Evolutionary conservation across 2,113 vertebrate genomes (phyloP).

Genomic region (Ptyas mucosa): DNA sequence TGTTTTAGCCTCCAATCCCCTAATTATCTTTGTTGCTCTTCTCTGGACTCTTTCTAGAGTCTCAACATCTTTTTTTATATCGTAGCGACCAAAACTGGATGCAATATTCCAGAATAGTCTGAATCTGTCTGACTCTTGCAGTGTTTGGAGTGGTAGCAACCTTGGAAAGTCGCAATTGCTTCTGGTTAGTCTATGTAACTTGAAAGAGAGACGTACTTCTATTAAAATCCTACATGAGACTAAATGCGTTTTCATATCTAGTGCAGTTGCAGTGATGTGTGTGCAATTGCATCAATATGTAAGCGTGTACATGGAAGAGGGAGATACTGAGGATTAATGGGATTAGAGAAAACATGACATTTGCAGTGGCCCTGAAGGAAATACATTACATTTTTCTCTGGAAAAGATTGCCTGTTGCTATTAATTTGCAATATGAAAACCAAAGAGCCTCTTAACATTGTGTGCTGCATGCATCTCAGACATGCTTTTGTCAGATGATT

Average conservation of each 20-base stretch:
- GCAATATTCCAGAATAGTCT: neutral
- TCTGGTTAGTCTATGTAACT: neutral
- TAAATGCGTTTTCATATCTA: neutral
- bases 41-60: neutral
- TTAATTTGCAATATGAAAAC: neutral
- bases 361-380: neutral
- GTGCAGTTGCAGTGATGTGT: neutral
- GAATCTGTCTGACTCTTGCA: conserved; percentile 2
- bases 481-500: neutral
- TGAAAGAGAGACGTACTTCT: neutral
- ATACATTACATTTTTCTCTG: neutral
- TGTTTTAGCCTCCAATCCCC: no score
- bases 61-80: neutral
- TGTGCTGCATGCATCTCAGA: neutral
- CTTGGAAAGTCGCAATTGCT: neutral
- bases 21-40: neutral
- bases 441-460: neutral
- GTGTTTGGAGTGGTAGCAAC: conserved; percentile 22
- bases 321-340: neutral
- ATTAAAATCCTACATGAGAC: neutral
- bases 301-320: neutral
- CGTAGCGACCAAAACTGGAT: neutral
- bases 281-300: neutral
- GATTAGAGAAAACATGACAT: neutral
- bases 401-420: neutral